These are phyloP conservation scores for Sapajus apella DNA, from an alignment of 2,113 vertebrate species.

Conservation along the genomic window DNA sequence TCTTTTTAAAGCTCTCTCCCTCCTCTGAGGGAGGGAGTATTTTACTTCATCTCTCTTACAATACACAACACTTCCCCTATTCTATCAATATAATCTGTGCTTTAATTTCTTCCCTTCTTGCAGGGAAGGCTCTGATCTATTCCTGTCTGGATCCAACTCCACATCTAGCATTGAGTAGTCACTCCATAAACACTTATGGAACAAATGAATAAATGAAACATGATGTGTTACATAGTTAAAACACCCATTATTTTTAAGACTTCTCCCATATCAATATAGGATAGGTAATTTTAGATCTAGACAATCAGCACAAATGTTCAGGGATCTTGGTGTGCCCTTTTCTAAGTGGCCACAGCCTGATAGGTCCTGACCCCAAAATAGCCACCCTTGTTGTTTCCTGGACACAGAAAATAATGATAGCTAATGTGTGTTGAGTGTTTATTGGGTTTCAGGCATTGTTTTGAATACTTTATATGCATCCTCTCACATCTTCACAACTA, in stretches of 20 bases:
- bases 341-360: neutral
- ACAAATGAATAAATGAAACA: slow-evolving; percentile 11
- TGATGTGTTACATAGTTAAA: neutral
- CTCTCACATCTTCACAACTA: neutral
- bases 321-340: neutral
- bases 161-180: neutral
- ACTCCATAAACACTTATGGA: neutral
- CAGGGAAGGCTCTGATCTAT: neutral
- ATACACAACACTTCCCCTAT: neutral
- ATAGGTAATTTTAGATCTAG: neutral
- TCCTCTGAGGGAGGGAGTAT: neutral
- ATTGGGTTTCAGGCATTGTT: neutral
- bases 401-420: neutral
- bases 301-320: neutral
- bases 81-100: neutral
- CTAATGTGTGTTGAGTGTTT: neutral
- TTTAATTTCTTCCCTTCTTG: neutral
- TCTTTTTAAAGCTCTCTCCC: neutral
- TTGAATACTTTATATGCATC: neutral
- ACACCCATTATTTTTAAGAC: neutral
- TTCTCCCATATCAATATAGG: neutral
- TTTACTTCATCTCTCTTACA: neutral
- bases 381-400: neutral
- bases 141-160: neutral
- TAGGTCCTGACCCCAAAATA: neutral